phyloP scores from a whole-genome alignment of 2,797 vertebrate genomes.

The Bradypodion pumilum region DNA sequence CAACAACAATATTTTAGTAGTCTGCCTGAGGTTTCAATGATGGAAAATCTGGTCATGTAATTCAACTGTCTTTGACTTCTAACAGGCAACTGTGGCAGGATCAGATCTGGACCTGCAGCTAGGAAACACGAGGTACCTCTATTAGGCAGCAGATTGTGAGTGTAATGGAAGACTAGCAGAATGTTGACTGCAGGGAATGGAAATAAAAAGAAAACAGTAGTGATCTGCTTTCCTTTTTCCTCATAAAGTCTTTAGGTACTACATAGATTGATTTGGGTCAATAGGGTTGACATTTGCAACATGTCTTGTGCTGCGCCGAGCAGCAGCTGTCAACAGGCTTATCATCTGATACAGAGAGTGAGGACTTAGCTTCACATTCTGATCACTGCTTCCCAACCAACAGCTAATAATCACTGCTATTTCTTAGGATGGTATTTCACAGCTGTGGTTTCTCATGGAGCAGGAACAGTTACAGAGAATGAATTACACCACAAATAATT shows the following conservation, averaged over 20 bases:
- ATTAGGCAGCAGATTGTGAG: not conserved
- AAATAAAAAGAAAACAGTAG: not conserved
- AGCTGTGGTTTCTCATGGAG: not conserved
- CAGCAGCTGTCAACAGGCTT: not conserved
- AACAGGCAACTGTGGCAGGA: not conserved
- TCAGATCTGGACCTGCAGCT: no score
- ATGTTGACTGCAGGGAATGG: not conserved
- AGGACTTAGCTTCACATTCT: not conserved
- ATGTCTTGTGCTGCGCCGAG: not conserved
- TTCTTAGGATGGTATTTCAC: not conserved
- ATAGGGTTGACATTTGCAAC: not conserved
- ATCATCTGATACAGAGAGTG: not conserved
- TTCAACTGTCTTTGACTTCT: not conserved
- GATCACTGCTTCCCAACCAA: not conserved
- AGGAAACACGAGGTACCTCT: no score
- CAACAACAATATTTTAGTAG: no score
- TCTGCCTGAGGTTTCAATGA: not conserved
- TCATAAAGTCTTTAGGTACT: not conserved
- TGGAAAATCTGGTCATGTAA: not conserved
- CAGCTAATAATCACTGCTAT: not conserved
- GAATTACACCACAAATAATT: not conserved
- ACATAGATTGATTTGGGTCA: not conserved
- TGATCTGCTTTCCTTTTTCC: not conserved
- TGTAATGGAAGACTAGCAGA: not conserved
- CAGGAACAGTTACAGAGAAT: not conserved